These are phyloP conservation scores for Artibeus jamaicensis DNA, from an alignment of 2,797 vertebrate species.

Conservation along the genomic window DNA sequence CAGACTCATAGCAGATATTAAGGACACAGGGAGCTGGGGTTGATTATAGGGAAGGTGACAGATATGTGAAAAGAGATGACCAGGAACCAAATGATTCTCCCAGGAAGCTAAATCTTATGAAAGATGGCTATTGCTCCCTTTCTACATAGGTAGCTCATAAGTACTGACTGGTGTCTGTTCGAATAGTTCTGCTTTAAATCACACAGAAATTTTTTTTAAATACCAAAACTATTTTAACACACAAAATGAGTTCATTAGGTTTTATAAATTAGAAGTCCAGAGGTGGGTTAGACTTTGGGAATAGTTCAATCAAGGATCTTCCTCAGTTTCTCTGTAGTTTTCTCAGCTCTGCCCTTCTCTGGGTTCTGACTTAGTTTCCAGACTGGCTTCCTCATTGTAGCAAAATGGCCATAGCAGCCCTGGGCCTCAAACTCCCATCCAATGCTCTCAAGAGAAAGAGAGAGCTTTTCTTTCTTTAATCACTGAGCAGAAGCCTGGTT, in stretches of 20 bases:
- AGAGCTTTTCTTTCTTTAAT: background rate
- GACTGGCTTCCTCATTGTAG: background rate
- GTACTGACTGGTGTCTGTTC: background rate
- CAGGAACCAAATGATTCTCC: background rate
- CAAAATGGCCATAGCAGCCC: background rate
- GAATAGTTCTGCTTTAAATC: slow-evolving; percentile 9
- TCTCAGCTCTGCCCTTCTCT: background rate
- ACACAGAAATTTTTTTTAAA: background rate
- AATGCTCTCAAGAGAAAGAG: background rate
- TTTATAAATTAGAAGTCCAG: background rate
- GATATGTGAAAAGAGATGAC: background rate
- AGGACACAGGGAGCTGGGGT: background rate
- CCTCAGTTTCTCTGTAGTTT: background rate
- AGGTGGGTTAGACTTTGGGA: background rate
- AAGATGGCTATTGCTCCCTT: background rate
- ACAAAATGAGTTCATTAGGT: background rate
- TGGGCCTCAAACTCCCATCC: background rate
- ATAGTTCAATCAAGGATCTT: background rate
- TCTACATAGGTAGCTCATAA: background rate
- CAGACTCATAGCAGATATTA: background rate
- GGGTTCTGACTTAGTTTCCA: background rate
- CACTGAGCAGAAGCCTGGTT: background rate
- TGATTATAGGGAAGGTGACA: background rate
- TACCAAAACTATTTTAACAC: background rate
- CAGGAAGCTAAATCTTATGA: background rate